Conservation (phyloP, 2,888 invertebrate species). For the Slavum lentiscoides region DNA sequence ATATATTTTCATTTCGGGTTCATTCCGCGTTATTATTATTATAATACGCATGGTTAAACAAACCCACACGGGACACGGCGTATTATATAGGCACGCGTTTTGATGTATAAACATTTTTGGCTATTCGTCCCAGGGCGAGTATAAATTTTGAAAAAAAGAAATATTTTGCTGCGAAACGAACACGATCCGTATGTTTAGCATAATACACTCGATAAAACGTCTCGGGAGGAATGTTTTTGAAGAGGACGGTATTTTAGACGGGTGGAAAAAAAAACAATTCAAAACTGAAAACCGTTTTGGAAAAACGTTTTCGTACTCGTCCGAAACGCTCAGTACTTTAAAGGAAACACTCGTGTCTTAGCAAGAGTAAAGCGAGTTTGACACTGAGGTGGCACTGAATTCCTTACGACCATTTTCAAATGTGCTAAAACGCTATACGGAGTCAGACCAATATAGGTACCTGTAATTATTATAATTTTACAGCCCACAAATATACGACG, state of each 20-base stretch:
- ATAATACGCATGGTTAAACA: no score
- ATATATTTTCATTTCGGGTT: constrained; percentile 10
- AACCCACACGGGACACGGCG: no score
- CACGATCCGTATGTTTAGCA: not conserved
- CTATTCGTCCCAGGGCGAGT: constrained; percentile 19
- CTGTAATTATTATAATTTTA: no score
- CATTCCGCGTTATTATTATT: not conserved
- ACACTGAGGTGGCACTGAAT: no score
- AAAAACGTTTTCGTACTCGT: no score
- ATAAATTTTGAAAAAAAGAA: constrained; percentile 6
- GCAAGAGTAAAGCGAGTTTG: no score
- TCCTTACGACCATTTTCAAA: no score
- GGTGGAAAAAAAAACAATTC: not conserved
- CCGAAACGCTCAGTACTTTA: no score
- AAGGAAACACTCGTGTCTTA: no score
- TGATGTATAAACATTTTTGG: not conserved
- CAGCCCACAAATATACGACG: no score
- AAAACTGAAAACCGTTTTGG: not conserved
- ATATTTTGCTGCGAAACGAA: not conserved
- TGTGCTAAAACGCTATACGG: no score
- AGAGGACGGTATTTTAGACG: not conserved
- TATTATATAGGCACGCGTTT: not conserved
- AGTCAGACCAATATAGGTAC: no score
- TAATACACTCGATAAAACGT: not conserved
- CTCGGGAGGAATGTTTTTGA: not conserved